These are phyloP conservation scores for Pachyuromys duprasi DNA, from an alignment of 2,797 vertebrate species.

Conservation along the genomic window DNA sequence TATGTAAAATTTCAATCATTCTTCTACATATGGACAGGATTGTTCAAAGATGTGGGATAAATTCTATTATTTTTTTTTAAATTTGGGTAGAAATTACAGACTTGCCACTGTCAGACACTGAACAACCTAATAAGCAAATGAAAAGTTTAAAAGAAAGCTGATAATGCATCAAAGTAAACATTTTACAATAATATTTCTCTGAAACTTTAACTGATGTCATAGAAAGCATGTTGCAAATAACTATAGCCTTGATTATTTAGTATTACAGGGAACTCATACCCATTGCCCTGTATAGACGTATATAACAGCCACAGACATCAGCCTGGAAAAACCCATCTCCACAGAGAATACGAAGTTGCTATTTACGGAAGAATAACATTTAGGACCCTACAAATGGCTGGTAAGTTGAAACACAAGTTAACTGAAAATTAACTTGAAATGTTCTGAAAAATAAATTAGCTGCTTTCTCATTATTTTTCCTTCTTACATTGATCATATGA, in stretches of 20 bases:
- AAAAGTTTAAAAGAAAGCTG: slow-evolving; percentile 24
- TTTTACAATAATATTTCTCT: background rate
- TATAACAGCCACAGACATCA: background rate
- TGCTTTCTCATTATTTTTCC: background rate
- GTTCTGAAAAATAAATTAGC: slow-evolving; percentile 32
- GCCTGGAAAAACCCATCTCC: slow-evolving; percentile 15
- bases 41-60: background rate
- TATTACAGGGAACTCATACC: background rate
- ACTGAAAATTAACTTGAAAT: slow-evolving; percentile 28
- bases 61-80: background rate
- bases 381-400: background rate
- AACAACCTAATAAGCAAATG: background rate
- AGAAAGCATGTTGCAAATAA: slow-evolving; percentile 20
- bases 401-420: slow-evolving; percentile 24
- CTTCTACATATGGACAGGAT: background rate
- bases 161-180: background rate
- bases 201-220: background rate
- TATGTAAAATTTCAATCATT: background rate
- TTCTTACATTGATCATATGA: slow-evolving; percentile 37
- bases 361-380: background rate
- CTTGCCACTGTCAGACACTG: background rate
- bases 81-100: slow-evolving; percentile 6
- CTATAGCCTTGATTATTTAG: background rate
- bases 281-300: background rate
- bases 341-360: background rate